Evolutionary conservation across 2,888 invertebrate species (phyloP).

Genomic region (Coecobrya sp.): DNA sequence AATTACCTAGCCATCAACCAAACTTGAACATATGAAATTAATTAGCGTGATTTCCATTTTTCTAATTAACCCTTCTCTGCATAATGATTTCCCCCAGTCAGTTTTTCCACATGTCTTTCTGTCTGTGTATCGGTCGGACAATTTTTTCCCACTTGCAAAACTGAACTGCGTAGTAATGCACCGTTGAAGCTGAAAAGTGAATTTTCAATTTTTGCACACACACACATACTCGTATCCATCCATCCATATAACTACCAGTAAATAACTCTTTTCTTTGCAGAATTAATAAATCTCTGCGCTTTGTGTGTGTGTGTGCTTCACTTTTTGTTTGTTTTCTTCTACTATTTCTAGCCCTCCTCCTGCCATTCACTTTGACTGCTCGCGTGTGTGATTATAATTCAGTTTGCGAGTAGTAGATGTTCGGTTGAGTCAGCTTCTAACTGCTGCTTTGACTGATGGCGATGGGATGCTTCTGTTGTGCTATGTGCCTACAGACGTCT

Average conservation of each 20-base stretch:
- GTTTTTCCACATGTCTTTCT: too few relatives aligned
- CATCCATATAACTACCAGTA: not conserved
- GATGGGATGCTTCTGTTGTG: not conserved
- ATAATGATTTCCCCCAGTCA: too few relatives aligned
- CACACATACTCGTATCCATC: not conserved
- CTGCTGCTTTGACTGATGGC: not conserved
- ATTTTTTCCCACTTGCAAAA: not conserved
- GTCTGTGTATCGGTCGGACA: too few relatives aligned
- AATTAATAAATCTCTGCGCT: not conserved
- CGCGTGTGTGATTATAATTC: conserved; percentile 15
- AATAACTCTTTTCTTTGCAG: not conserved
- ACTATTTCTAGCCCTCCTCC: not conserved
- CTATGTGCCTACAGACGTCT: too few relatives aligned
- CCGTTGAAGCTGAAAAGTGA: conserved; percentile 35
- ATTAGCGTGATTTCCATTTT: too few relatives aligned
- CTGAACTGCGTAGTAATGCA: not conserved
- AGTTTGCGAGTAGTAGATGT: not conserved
- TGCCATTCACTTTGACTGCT: conserved; percentile 17
- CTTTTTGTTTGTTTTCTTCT: not conserved
- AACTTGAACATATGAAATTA: too few relatives aligned
- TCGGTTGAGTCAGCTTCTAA: too few relatives aligned
- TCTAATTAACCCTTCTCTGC: too few relatives aligned
- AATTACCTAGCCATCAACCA: too few relatives aligned
- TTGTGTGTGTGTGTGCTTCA: not conserved
- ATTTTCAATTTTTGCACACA: not conserved